A percentile compares a stretch with the other conserved stretches of the same genome.
Conservation (phyloP, 2,888 invertebrate genomes). For the Lithophane semibrunnea region DNA sequence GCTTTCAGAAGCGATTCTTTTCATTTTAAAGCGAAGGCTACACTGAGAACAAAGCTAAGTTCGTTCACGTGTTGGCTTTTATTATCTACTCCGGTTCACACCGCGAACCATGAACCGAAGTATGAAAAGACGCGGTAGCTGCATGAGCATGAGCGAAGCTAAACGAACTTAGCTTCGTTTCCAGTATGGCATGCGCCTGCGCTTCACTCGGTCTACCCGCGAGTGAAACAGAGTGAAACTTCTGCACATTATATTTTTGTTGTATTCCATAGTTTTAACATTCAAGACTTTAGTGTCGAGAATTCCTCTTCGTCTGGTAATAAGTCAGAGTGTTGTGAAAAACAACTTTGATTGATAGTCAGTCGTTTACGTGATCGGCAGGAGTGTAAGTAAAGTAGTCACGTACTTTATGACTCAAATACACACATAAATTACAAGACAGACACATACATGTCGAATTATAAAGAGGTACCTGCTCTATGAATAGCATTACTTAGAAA, state of each 20-base stretch:
- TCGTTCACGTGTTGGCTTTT: too few relatives aligned
- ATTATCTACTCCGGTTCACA: too few relatives aligned
- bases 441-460: slow-evolving; percentile 10
- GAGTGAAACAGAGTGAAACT: slow-evolving; percentile 13
- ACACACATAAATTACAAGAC: slow-evolving; percentile 28
- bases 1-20: too few relatives aligned
- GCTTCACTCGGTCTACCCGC: neutral
- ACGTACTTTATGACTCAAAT: slow-evolving; percentile 25
- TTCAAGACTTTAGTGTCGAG: slow-evolving; percentile 52
- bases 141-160: too few relatives aligned
- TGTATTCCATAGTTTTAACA: slow-evolving; percentile 37
- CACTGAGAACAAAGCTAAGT: too few relatives aligned
- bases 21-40: too few relatives aligned
- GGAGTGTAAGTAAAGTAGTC: slow-evolving; percentile 31
- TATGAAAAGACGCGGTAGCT: too few relatives aligned
- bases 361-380: slow-evolving; percentile 32
- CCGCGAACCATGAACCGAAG: too few relatives aligned
- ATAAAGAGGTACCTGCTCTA: neutral
- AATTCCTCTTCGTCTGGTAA: slow-evolving; percentile 52
- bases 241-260: slow-evolving; percentile 1
- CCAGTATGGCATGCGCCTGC: too few relatives aligned
- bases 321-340: slow-evolving; percentile 55
- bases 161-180: too few relatives aligned
- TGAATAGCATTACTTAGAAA: neutral
- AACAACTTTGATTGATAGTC: slow-evolving; percentile 57